A percentile compares a stretch with the other conserved stretches of the same genome.
phyloP scores from a whole-genome alignment of 64 coral and sea anemone species.

The Trachythela sp. region DNA sequence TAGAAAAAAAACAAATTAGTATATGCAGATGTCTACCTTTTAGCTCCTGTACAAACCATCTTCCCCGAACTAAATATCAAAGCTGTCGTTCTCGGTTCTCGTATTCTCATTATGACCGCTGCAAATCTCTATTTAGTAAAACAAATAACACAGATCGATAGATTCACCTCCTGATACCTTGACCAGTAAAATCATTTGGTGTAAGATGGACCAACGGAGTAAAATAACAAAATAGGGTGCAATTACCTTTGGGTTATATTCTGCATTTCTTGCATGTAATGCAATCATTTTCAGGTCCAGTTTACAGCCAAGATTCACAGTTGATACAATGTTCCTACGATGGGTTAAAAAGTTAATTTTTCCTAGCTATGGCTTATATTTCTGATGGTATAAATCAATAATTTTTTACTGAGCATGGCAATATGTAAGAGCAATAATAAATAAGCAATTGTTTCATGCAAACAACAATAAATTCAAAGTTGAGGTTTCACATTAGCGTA shows the following conservation, averaged over 20 bases:
- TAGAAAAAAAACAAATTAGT: too few species aligned
- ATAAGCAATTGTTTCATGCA: background rate
- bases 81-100: slow-evolving; percentile 91
- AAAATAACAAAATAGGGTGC: background rate
- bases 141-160: too few species aligned
- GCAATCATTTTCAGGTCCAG: slow-evolving; percentile 97
- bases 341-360: background rate
- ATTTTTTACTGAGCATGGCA: too few species aligned
- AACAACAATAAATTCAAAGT: background rate
- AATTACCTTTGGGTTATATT: slow-evolving; percentile 93
- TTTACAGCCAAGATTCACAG: slow-evolving; percentile 97
- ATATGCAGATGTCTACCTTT: too few species aligned
- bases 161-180: background rate
- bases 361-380: too few species aligned
- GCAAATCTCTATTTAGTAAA: slow-evolving; percentile 86
- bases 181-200: background rate
- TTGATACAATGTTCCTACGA: slow-evolving; percentile 91
- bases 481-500: too few species aligned
- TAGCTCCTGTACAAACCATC: slow-evolving; percentile 98
- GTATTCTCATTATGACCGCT: slow-evolving; percentile 95
- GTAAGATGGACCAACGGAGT: background rate
- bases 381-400: too few species aligned
- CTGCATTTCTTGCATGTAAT: slow-evolving; percentile 96
- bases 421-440: too few species aligned
- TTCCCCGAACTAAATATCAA: slow-evolving; percentile 99